phyloP scores from a whole-genome alignment of 2,888 invertebrate species.

The Chromoteleia sp. region DNA sequence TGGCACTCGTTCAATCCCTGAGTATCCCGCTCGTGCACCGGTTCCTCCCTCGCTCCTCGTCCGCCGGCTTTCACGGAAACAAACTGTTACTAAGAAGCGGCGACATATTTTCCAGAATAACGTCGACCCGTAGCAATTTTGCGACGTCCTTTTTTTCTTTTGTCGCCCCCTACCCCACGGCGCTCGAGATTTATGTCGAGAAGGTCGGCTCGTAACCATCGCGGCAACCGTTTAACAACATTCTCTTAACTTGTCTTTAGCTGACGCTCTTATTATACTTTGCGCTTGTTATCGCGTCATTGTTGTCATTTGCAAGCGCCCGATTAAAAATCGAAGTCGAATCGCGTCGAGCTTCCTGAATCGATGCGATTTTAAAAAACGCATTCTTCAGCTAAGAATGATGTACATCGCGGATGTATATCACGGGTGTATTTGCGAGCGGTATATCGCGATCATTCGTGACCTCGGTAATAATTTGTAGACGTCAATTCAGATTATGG shows the following conservation, averaged over 20 bases:
- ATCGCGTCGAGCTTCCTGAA: constrained; percentile 2
- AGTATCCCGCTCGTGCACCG: constrained; percentile 35
- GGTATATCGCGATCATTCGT: too few relatives aligned
- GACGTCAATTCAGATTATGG: too few relatives aligned
- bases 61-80: constrained; percentile 23
- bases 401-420: too few relatives aligned
- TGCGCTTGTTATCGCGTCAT: constrained; percentile 50
- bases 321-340: constrained; percentile 39
- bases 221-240: constrained; percentile 67
- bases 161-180: constrained; percentile 35
- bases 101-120: constrained; percentile 66
- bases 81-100: constrained; percentile 55
- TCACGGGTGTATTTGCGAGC: too few relatives aligned
- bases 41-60: constrained; percentile 24
- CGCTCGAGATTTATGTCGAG: constrained; percentile 64
- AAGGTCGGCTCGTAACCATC: constrained; percentile 63
- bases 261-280: constrained; percentile 61
- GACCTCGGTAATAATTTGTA: too few relatives aligned
- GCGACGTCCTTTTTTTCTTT: constrained; percentile 64
- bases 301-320: constrained; percentile 52
- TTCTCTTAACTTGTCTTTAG: constrained; percentile 67
- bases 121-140: constrained; percentile 67
- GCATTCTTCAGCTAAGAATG: too few relatives aligned
- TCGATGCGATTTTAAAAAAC: neutral
- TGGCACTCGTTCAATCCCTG: constrained; percentile 30